Base-by-base conservation (phyloP, 2,888 invertebrate species). In the Eugnorisma glareosa region DNA sequence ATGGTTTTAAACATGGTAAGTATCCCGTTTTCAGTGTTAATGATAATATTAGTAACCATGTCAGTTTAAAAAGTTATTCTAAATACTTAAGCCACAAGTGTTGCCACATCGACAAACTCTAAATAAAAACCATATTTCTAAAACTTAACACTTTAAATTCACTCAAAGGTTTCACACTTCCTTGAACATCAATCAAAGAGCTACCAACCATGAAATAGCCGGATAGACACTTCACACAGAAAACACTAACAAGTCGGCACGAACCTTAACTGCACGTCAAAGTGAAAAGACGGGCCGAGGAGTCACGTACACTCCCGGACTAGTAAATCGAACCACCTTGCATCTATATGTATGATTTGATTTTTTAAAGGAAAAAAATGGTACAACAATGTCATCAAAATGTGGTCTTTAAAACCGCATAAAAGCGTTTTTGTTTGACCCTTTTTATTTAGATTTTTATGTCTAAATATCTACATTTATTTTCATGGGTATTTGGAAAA, bases 201-300 rank as follows among this genome's bases (percentile, higher is more conserved):
- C 83, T 75, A 67, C 69, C 66, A 66, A 48, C 68, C 35, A 43
- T 82, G 59, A 68, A 72, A 76, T 76, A 69, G 82, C 45, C 40
- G 59, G 54, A 77, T 85, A 83, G 48, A 85, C 45, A 64, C 75
- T 77, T 75, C 69, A 69, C 66, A 70, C 68, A 40, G 72, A 73
- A 82, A 77, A 71, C 68, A 85, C 84, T 85, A 77, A 85, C 83
- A 82, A 86, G 77, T 73, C 74, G 57, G 40, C 81, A 85, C 84
- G 87, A 87, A 85, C 82, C 61, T 69, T 76, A 37, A 71, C 64
- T 75, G 64, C 82, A 76, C 75, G 81, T 86, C 76, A 81, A 75
- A 79, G 70, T 86, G 67, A 73, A 79, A 69, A 74, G 71, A 64
- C 71, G 57, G 69, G 74, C 31, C 40, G 61, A 72, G 57, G 64